Evolutionary conservation across 2,797 vertebrate species (phyloP).

Genomic region (Harpagifer antarcticus): DNA sequence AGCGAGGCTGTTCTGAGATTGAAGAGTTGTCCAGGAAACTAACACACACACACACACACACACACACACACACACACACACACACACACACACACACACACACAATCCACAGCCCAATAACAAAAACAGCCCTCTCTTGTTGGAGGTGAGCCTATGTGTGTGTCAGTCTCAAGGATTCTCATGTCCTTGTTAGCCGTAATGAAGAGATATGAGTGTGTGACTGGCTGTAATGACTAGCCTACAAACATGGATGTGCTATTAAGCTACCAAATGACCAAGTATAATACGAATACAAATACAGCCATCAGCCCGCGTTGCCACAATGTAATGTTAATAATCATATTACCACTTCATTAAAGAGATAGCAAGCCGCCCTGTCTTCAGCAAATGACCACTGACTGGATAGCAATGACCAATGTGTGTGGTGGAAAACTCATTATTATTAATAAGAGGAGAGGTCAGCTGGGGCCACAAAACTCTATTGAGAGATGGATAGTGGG

Average conservation of each 20-base stretch:
- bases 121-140: slow-evolving; percentile 30
- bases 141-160: slow-evolving; percentile 28
- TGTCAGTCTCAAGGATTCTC: slow-evolving; percentile 41
- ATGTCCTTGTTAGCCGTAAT: slow-evolving; percentile 68
- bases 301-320: slow-evolving; percentile 44
- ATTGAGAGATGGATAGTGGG: slow-evolving; percentile 49
- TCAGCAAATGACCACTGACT: slow-evolving; percentile 32
- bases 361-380: slow-evolving; percentile 29
- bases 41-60: slow-evolving; percentile 13
- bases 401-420: slow-evolving; percentile 48
- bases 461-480: slow-evolving; percentile 38
- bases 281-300: slow-evolving; percentile 62
- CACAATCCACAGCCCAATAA: slow-evolving; percentile 18
- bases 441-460: slow-evolving; percentile 56
- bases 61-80: slow-evolving; percentile 18
- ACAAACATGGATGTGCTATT: slow-evolving; percentile 68
- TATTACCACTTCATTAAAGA: slow-evolving; percentile 52
- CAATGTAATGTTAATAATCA: slow-evolving; percentile 50
- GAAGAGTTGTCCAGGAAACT: slow-evolving; percentile 8
- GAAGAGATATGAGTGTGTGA: slow-evolving; percentile 60
- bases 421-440: slow-evolving; percentile 42
- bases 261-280: slow-evolving; percentile 53
- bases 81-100: slow-evolving; percentile 10
- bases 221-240: slow-evolving; percentile 65
- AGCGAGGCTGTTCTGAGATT: slow-evolving; percentile 32